Evolutionary conservation across 1,140 invertebrate genomes (phyloP).

Genomic region (Sitodiplosis mosellana): DNA sequence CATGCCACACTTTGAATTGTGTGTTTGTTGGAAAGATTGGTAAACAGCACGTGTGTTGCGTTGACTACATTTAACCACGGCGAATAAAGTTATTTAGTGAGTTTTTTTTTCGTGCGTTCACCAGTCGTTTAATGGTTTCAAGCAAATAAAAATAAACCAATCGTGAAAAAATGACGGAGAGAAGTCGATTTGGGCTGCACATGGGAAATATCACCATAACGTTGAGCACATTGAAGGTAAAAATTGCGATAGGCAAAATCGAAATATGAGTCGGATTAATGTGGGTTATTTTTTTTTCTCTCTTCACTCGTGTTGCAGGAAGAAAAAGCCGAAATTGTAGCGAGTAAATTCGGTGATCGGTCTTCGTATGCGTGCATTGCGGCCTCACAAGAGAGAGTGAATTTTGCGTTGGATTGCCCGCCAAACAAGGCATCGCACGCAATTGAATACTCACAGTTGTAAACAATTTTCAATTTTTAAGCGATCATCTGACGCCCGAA

Average conservation of each 20-base stretch:
- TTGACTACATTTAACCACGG: too few relatives aligned
- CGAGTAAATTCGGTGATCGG: conserved; percentile 61
- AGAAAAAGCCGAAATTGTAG: conserved; percentile 52
- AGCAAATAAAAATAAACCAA: neutral
- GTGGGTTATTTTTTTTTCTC: conserved; percentile 8
- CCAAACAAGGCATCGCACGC: conserved; percentile 46
- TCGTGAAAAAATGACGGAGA: neutral
- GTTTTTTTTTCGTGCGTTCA: neutral
- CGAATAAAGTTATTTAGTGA: neutral
- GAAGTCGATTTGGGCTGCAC: conserved; percentile 42
- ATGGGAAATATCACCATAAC: conserved; percentile 50
- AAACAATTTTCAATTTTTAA: conserved; percentile 45
- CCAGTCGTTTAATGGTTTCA: neutral
- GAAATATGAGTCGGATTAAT: too few relatives aligned
- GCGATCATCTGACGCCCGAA: conserved; percentile 29
- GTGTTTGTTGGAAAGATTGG: too few relatives aligned
- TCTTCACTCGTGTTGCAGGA: conserved; percentile 33
- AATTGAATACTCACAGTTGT: conserved; percentile 40
- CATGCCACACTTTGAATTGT: too few relatives aligned
- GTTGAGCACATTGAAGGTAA: conserved; percentile 35
- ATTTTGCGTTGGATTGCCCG: conserved; percentile 47
- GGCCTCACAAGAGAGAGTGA: conserved; percentile 47
- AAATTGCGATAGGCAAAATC: neutral
- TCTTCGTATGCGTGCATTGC: conserved; percentile 50
- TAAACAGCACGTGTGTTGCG: too few relatives aligned